Evolutionary conservation across 2,797 vertebrate species (phyloP).

Genomic region (Scleropages formosus): DNA sequence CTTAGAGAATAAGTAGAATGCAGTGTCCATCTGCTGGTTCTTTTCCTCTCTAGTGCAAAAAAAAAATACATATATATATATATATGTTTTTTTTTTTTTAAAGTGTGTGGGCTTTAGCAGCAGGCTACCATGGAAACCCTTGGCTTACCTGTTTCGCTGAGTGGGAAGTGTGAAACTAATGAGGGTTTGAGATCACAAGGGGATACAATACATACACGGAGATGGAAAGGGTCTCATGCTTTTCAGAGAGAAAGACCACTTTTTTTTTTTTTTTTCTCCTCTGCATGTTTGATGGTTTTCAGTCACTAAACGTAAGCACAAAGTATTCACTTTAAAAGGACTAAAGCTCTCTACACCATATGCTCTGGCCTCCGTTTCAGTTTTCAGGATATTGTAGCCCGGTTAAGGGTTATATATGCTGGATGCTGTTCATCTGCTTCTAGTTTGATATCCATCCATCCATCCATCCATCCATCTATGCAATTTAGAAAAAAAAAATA

Average conservation of each 20-base stretch:
- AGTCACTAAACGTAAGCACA: background rate
- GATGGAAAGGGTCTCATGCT: slow-evolving; percentile 22
- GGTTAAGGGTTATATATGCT: too few relatives aligned
- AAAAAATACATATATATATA: slow-evolving; percentile 36
- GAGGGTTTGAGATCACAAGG: slow-evolving; percentile 46
- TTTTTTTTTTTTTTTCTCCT: background rate
- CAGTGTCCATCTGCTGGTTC: slow-evolving; percentile 30
- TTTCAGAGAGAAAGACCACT: slow-evolving; percentile 7
- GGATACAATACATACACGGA: slow-evolving; percentile 35
- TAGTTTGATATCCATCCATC: too few relatives aligned
- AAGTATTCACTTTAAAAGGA: background rate
- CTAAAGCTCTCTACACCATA: background rate
- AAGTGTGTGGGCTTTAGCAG: slow-evolving; percentile 49
- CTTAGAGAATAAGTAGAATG: slow-evolving; percentile 10
- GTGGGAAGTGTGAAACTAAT: slow-evolving; percentile 45
- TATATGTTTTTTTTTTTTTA: too few relatives aligned
- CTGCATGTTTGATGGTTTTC: background rate
- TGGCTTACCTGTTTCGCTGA: slow-evolving; percentile 55
- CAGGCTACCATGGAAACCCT: slow-evolving; percentile 62
- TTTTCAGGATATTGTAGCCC: too few relatives aligned
- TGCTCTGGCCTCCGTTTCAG: background rate
- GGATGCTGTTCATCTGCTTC: too few relatives aligned
- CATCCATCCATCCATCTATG: too few relatives aligned
- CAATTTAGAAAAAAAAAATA: too few relatives aligned
- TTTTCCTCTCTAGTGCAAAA: slow-evolving; percentile 33